Conservation (phyloP, 2,113 vertebrate species). For the Catharus bicknelli region DNA sequence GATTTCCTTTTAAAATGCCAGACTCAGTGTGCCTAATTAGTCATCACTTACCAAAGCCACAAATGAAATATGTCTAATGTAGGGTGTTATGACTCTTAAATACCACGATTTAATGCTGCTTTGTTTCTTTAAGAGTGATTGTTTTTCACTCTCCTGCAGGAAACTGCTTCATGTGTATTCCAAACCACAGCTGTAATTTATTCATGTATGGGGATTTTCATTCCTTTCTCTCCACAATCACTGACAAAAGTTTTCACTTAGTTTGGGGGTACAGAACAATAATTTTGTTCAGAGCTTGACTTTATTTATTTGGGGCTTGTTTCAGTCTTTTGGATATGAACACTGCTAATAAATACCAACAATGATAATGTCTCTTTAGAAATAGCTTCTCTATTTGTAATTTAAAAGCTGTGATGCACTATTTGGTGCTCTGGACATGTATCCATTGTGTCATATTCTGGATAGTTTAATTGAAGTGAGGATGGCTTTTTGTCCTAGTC, state of each 20-base stretch:
- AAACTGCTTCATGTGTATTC: conserved; percentile 6
- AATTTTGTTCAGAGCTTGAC: not conserved
- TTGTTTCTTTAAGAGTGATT: not conserved
- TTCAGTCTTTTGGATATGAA: not conserved
- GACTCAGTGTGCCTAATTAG: not conserved
- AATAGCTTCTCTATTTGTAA: not conserved
- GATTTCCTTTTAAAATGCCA: not conserved
- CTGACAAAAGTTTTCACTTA: not conserved
- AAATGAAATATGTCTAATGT: not conserved
- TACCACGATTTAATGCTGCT: not conserved
- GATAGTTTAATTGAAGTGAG: not conserved
- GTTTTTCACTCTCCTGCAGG: not conserved
- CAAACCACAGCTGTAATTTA: conserved; percentile 25
- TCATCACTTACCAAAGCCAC: not conserved
- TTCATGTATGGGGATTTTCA: not conserved
- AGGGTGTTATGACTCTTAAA: not conserved
- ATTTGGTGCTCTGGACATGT: not conserved
- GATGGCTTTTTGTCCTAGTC: not conserved
- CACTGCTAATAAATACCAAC: not conserved
- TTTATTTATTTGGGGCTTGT: not conserved
- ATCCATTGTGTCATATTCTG: not conserved
- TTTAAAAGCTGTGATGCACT: not conserved
- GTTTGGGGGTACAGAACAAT: not conserved
- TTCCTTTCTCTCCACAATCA: not conserved
- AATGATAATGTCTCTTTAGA: not conserved